Evolutionary conservation across 2,797 vertebrate species (phyloP), one percentile per base, ranked within the genome.

Genomic region (Protosalanx chinensis): DNA sequence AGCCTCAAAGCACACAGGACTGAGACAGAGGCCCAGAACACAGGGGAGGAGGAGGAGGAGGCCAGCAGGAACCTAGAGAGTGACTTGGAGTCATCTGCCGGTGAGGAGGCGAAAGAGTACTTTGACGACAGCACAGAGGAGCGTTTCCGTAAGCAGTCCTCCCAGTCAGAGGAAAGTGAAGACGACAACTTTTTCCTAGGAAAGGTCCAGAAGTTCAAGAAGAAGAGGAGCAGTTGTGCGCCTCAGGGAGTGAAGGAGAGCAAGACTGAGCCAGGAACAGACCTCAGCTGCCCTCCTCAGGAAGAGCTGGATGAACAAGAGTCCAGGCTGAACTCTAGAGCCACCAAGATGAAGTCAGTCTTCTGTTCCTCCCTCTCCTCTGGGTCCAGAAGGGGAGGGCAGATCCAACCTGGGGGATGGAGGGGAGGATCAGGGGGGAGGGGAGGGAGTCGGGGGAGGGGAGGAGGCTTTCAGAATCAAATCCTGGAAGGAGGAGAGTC

Each of bases 41-140:
- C 68, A 4, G n/a, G 62, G 37, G 82, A 76, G 74, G 84, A 5
- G 5, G 66, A 88, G 70, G 84, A 84, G 6, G 81, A 90, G 64
- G 89, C 88, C 1, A 15, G 6, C 12, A 57, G 41, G 37, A 15
- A 65, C 0, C 78, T 72, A 35, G 64, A 83, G 72, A 93, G 93
- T 65, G 91, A 92, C 63, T 68, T 88, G 1, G 92, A 95, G 76
- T 83, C 80, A 18, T 90, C 87, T 0, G 77, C 85, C 37, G 86
- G 83, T 33, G 91, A 93, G 62, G 88, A 89, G 70, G 90, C 93
- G 49, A 92, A 94, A 71, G 93, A 95, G 16, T 97, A 97, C 82
- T 99, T 97, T 75, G 97, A 98, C 67, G 97, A 99, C 82, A 98
- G 97, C 84, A 99, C 97, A 0, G 97, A 99, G 81, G 97, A 99